Evolutionary conservation across 2,113 vertebrate species (phyloP).

Genomic region (Lucifuga dentata): DNA sequence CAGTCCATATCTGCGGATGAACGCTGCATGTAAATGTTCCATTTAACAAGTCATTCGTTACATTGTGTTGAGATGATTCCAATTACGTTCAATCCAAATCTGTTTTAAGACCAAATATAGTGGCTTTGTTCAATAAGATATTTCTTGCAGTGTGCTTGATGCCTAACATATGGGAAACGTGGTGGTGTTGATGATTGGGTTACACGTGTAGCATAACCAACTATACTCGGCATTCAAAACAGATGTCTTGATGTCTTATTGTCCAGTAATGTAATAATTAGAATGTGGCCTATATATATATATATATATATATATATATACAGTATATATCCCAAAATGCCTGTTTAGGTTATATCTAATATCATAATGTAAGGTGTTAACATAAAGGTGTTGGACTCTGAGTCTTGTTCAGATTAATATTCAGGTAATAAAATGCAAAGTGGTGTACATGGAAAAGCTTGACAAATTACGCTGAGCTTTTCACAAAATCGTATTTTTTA

Average conservation of each 20-base stretch:
- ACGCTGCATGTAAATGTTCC: conserved; percentile 41
- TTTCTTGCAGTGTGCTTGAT: conserved; percentile 39
- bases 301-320: too few species aligned
- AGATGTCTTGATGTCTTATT: conserved; percentile 44
- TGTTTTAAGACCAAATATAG: neutral
- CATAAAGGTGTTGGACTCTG: conserved; percentile 43
- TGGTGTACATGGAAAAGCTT: conserved; percentile 37
- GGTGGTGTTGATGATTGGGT: conserved; percentile 55
- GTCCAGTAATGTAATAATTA: conserved; percentile 59
- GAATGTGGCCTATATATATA: conserved; percentile 44
- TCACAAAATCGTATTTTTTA: conserved; percentile 65
- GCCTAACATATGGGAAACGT: conserved; percentile 76
- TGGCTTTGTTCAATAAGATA: conserved; percentile 54
- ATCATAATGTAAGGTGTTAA: conserved; percentile 65
- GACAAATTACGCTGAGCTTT: conserved; percentile 44
- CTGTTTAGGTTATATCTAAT: conserved; percentile 61
- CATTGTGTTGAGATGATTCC: neutral
- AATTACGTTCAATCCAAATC: too few species aligned
- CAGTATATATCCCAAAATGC: conserved; percentile 34
- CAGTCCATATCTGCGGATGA: conserved; percentile 71
- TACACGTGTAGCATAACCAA: conserved; percentile 48
- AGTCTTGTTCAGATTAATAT: conserved; percentile 46
- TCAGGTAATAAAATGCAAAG: conserved; percentile 50
- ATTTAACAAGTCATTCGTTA: conserved; percentile 51
- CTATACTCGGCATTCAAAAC: conserved; percentile 39